Conservation (phyloP, 2,113 vertebrate genomes). For the Melanotaenia duboulayi region DNA sequence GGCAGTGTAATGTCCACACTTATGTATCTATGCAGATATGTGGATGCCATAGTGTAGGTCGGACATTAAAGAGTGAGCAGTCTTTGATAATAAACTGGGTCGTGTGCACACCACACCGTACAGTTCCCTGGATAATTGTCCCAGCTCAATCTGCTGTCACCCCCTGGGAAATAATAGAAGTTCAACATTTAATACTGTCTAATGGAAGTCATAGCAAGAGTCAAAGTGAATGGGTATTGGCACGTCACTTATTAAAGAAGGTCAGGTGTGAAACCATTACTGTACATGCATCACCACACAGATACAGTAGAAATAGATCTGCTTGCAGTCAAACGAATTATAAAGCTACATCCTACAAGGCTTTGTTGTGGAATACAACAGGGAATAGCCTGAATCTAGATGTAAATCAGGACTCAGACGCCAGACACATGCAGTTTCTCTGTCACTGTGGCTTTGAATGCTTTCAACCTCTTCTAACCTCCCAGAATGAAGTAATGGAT, state of each 20-base stretch:
- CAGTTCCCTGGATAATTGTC: conserved; percentile 25
- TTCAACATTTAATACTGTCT: conserved; percentile 40
- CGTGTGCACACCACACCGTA: conserved; percentile 28
- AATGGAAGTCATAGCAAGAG: background rate
- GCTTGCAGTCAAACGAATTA: conserved; percentile 9
- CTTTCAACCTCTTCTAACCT: conserved; percentile 48
- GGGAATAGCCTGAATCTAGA: conserved; percentile 48
- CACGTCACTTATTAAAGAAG: too few species aligned
- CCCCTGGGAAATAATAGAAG: conserved; percentile 27
- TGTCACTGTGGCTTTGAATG: conserved; percentile 37
- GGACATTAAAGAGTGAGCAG: conserved; percentile 48
- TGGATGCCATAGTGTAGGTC: too few species aligned
- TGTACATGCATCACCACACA: too few species aligned
- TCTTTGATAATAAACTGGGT: conserved; percentile 62
- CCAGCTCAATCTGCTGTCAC: conserved; percentile 38
- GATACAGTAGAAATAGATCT: conserved; percentile 18
- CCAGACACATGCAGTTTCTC: conserved; percentile 48
- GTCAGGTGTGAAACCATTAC: too few species aligned
- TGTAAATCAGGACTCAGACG: conserved; percentile 60
- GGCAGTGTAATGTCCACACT: too few species aligned
- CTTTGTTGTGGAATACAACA: conserved; percentile 13
- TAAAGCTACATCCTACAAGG: conserved; percentile 21
- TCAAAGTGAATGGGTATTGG: too few species aligned
- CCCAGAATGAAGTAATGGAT: conserved; percentile 45
- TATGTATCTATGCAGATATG: too few species aligned